Conservation (phyloP, 2,113 vertebrate species). For the Tyto alba region DNA sequence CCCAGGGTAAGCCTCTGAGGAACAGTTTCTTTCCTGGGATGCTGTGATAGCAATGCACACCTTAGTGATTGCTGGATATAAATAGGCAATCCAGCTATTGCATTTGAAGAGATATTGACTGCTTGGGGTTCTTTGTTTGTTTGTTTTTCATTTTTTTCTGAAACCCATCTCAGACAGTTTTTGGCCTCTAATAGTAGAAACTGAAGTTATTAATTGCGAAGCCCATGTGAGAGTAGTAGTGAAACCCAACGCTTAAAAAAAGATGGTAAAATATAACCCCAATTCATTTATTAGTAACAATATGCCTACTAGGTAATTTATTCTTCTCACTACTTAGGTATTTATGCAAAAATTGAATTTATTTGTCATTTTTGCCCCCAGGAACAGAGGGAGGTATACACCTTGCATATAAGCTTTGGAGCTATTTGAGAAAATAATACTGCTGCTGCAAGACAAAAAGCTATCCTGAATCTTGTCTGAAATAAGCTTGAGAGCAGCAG, state of each 20-base stretch:
- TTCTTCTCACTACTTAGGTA: not conserved
- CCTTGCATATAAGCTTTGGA: not conserved
- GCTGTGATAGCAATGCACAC: not conserved
- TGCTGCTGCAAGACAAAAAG: not conserved
- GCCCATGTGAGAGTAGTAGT: not conserved
- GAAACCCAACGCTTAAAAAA: not conserved
- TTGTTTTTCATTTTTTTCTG: not conserved
- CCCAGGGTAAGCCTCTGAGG: not conserved
- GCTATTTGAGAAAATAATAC: not conserved
- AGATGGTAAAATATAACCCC: not conserved
- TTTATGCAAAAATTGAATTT: not conserved
- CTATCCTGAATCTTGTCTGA: not conserved
- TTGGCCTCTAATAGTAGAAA: not conserved
- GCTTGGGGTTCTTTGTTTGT: not conserved
- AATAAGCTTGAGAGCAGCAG: not conserved
- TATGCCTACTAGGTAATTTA: not conserved
- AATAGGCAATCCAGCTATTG: not conserved
- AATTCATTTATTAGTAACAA: not conserved
- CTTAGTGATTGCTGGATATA: not conserved
- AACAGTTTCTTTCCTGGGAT: not conserved
- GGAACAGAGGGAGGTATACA: not conserved
- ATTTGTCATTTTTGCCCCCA: not conserved
- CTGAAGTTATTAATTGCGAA: not conserved
- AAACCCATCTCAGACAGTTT: not conserved
- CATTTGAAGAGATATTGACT: not conserved